Evolutionary conservation across 2,888 invertebrate genomes (phyloP).

Genomic region (Caenorhabditis wallacei): DNA sequence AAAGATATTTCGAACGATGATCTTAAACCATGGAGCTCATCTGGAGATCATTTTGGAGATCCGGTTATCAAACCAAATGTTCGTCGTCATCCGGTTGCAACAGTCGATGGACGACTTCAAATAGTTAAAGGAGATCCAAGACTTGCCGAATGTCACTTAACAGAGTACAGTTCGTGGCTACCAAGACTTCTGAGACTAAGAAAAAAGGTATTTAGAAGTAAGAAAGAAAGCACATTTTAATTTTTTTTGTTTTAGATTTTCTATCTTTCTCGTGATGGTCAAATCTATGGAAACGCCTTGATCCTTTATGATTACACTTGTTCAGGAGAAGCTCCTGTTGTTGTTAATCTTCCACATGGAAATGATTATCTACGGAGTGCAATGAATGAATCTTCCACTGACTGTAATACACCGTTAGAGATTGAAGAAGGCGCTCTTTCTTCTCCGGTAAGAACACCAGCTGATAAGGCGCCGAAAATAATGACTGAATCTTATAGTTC

Average conservation of each 20-base stretch:
- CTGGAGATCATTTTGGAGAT: constrained; percentile 58
- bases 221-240: not conserved
- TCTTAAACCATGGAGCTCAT: constrained; percentile 72
- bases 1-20: constrained; percentile 70
- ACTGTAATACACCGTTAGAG: constrained; percentile 47
- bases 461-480: too few relatives aligned
- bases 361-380: constrained; percentile 54
- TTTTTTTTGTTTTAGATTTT: constrained; percentile 56
- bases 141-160: constrained; percentile 69
- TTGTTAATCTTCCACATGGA: constrained; percentile 69
- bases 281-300: constrained; percentile 68
- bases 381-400: constrained; percentile 34
- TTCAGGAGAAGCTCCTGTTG: constrained; percentile 65
- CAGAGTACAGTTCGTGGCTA: constrained; percentile 74
- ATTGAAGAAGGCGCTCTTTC: not conserved
- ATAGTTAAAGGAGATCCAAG: constrained; percentile 66
- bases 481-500: constrained; percentile 49
- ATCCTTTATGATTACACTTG: constrained; percentile 72
- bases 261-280: constrained; percentile 69
- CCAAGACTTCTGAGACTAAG: constrained; percentile 71
- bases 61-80: constrained; percentile 74
- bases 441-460: constrained; percentile 2
- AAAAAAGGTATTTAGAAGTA: constrained; percentile 58
- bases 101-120: constrained; percentile 60
- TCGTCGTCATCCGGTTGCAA: constrained; percentile 66